Evolutionary conservation across 2,888 invertebrate species (phyloP), one percentile per base, ranked within the genome.

Genomic region (Pammene fasciana): DNA sequence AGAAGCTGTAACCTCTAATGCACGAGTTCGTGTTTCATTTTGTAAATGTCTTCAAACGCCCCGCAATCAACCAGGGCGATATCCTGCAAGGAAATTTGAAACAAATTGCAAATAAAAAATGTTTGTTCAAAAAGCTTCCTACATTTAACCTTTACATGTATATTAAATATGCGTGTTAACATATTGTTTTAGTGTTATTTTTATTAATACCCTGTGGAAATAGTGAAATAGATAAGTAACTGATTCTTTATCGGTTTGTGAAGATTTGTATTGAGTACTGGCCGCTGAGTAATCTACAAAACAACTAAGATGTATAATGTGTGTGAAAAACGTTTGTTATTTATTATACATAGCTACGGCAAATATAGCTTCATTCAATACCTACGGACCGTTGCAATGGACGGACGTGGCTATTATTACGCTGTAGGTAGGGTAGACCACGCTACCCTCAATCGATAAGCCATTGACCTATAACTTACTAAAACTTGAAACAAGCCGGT

Each of bases 401-500:
- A 43, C 41, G 62, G 48, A 48, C 67, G 26, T 66, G 43, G 57
- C 50, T 68, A 67, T 65, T 70, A 71, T 52, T 68, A 68, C 52
- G 34, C 48, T 18, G 43, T 18, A 18, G 57, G 43, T 18, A 18
- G 57, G 64, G 64, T 46, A 71, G 71, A 75, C 71, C 80, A 80
- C 80, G 80, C 79, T 78, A 80, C 75, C 78, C 72, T 54, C 71
- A 81, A 84, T 86, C 86, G 78, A 85, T 86, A 83, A 80, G 76
- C 74, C 83, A 78, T 82, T 85, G 84, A 83, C 82, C 83, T 80
- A 77, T 79, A 65, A 70, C 75, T 78, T 77, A 78, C 75, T 54
- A 65, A 70, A 60, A 65, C 60, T 45, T 36, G 34, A 26, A 59
- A 68, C 64, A 45, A 18, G 54, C 38, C 60, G 45, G 36, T 34